Base-by-base conservation (phyloP, 1,140 invertebrate genomes). In the Steinernema feltiae region DNA sequence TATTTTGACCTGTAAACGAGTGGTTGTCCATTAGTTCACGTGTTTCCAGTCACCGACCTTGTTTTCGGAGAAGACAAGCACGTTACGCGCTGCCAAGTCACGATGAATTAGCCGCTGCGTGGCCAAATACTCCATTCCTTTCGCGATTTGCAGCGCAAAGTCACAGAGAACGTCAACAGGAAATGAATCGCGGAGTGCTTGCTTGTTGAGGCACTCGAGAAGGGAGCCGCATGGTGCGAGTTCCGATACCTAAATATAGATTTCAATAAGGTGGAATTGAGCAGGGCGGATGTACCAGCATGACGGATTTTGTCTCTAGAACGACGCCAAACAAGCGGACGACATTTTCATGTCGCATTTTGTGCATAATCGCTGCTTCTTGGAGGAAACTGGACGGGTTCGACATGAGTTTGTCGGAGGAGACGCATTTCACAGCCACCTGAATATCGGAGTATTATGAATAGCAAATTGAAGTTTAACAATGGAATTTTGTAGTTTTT, bases 301-400 rank as follows among this genome's bases (percentile, higher is more conserved):
- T 97, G 31, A 98, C 88, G 41, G 93, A 92, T 81, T 94, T 92
- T n/a, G 93, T 92, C 82, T 96, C 94, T 31, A 98, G 88, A 1
- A 98, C 96, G 46, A 98, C 95, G 0, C 96, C 96, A 87, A 95
- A 98, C n/a, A 99, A 88, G 24, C 94, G 89, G 0, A 98, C 95
- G 81, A 98, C 95, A 87, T 96, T 93, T 81, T 95, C 93, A 86
- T 98, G 94, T 84, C 97, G 93, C 81, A 98, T 96, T 69, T 92
- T 92, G 86, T 98, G 94, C 95, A 98, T 98, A 48, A 97, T 95
- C 1, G 93, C 93, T 0, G 95, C 97, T 88, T 99, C 97, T 87
- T 98, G 97, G 21, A 99, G 88, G 88, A 98, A 98, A 86, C 97
- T 94, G 82, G 94, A 92, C 0, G 94, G 93, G 87, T 97, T 97